Evolutionary conservation across 2,113 vertebrate genomes (phyloP).

Genomic region (Myocastor coypus): DNA sequence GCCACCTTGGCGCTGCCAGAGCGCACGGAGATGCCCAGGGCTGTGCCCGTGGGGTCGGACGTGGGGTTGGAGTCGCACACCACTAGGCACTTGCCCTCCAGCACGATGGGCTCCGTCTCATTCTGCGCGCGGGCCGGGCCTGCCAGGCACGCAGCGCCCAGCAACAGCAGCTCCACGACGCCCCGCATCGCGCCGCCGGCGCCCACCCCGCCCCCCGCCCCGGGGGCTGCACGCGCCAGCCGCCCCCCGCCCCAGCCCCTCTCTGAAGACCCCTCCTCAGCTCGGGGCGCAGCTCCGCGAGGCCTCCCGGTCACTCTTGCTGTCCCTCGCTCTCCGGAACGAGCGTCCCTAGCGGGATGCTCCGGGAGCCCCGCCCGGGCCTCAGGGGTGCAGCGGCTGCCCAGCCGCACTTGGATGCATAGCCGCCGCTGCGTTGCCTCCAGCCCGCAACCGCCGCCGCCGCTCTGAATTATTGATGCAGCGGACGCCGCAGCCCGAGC

Average conservation of each 20-base stretch:
- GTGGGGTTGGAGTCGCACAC: constrained; percentile 98
- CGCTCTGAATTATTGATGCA: constrained; percentile 92
- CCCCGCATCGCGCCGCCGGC: constrained; percentile 80
- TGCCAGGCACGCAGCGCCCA: constrained; percentile 91
- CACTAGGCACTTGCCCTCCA: constrained; percentile 97
- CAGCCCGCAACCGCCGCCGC: constrained; percentile 85
- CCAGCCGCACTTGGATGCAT: constrained; percentile 77
- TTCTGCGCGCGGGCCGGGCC: constrained; percentile 92
- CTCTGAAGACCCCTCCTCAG: constrained; percentile 74
- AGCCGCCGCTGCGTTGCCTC: constrained; percentile 81
- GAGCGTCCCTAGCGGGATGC: constrained; percentile 1
- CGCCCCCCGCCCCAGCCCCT: constrained; percentile 72
- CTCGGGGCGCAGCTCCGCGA: constrained; percentile 64
- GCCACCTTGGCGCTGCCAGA: constrained; percentile 97
- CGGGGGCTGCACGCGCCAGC: constrained; percentile 72
- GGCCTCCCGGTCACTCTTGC: constrained; percentile 44
- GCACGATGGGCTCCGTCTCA: constrained; percentile 96
- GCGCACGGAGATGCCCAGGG: constrained; percentile 97
- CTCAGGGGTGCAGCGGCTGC: constrained; percentile 79
- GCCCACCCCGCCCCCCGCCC: constrained; percentile 74
- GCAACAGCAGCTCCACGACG: constrained; percentile 85
- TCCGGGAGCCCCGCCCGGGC: constrained; percentile 68
- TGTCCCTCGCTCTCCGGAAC: constrained; percentile 53
- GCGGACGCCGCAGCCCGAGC: constrained; percentile 87
- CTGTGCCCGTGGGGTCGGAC: constrained; percentile 95